These are phyloP conservation scores for Oxyruncus cristatus DNA, from an alignment of 2,113 vertebrate genomes.

Conservation along the genomic window DNA sequence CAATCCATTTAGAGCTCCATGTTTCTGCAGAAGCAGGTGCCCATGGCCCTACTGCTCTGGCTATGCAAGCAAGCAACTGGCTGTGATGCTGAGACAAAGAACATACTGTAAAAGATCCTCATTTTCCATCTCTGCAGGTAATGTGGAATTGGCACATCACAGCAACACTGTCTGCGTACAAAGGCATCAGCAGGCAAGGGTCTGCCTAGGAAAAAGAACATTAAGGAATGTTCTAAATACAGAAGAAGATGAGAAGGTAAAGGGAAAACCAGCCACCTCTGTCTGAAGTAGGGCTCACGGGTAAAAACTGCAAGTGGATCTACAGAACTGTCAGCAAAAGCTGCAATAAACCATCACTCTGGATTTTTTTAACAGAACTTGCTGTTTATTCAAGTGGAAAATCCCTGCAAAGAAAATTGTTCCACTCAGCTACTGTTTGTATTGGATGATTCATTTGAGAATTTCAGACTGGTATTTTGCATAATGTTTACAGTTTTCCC, in stretches of 20 bases:
- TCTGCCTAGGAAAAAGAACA: background rate
- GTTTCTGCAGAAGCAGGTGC: background rate
- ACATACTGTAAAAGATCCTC: background rate
- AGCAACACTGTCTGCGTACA: background rate
- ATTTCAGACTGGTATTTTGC: background rate
- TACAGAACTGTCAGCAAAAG: background rate
- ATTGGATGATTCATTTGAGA: background rate
- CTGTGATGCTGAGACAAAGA: background rate
- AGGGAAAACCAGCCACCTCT: background rate
- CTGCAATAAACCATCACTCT: background rate
- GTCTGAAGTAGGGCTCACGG: background rate
- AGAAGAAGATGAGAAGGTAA: background rate
- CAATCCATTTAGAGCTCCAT: accelerated
- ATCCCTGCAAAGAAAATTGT: slow-evolving; percentile 12
- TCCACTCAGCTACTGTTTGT: slow-evolving; percentile 19
- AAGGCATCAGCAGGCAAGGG: background rate
- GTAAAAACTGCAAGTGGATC: background rate
- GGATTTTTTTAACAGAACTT: background rate
- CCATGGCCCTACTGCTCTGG: background rate
- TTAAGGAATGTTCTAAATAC: background rate
- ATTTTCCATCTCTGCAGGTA: background rate
- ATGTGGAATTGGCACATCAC: accelerated
- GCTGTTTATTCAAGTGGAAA: slow-evolving; percentile 50
- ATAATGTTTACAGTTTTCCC: background rate
- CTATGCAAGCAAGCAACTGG: no score